phyloP scores from a whole-genome alignment of 2,888 invertebrate genomes.

The Onthophagus sagittarius region DNA sequence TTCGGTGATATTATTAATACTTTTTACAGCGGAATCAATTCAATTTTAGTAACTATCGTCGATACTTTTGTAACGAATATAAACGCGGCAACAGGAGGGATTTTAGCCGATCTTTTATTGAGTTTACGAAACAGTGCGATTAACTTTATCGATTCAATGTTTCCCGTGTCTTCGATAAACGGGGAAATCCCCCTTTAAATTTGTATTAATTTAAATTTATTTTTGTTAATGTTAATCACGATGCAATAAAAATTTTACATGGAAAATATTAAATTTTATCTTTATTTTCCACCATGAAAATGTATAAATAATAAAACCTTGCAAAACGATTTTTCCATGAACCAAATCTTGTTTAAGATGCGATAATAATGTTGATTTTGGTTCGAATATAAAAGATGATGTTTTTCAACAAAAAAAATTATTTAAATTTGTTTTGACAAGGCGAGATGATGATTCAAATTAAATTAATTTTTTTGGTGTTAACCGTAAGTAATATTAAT shows the following conservation, averaged over 20 bases:
- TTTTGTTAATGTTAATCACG: not conserved
- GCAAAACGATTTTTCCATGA: not conserved
- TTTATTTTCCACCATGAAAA: not conserved
- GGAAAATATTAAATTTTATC: not conserved
- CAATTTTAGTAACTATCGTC: not conserved
- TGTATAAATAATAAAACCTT: not conserved
- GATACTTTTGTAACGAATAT: not conserved
- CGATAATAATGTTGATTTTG: not conserved
- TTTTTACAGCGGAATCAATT: not conserved
- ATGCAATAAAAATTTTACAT: not conserved
- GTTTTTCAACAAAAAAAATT: not conserved
- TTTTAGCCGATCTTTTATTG: not conserved
- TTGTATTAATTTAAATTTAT: not conserved
- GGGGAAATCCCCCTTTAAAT: not conserved
- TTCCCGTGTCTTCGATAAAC: not conserved
- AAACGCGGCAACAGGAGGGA: not conserved
- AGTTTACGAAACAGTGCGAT: not conserved
- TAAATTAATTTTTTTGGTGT: not conserved
- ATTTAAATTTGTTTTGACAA: not conserved
- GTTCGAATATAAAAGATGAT: not conserved
- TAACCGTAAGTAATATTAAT: not conserved
- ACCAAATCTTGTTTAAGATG: not conserved
- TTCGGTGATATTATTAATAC: not conserved
- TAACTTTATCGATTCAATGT: not conserved
- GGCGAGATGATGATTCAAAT: not conserved